Evolutionary conservation across 2,113 vertebrate genomes (phyloP).

Genomic region (Xerus inauris): DNA sequence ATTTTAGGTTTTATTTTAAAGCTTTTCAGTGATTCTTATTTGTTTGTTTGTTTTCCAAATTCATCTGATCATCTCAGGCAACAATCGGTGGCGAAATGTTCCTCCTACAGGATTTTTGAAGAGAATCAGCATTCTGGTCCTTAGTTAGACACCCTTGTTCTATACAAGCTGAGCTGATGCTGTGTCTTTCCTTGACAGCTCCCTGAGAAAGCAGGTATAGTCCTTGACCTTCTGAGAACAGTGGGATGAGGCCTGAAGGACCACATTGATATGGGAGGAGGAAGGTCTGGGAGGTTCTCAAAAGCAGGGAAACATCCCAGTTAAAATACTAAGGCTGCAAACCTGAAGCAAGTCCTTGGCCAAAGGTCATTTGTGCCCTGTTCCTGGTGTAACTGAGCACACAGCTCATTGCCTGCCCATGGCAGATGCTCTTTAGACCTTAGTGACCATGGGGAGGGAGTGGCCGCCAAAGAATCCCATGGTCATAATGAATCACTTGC

Average conservation of each 20-base stretch:
- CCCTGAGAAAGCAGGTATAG: background rate
- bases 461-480: background rate
- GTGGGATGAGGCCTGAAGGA: background rate
- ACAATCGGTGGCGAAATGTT: conserved; percentile 34
- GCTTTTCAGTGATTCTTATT: conserved; percentile 66
- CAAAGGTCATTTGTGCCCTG: background rate
- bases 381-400: background rate
- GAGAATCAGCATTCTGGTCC: background rate
- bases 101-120: background rate
- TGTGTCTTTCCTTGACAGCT: background rate
- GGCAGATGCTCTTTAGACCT: too few species aligned
- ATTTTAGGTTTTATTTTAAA: conserved; percentile 73
- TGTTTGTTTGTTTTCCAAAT: conserved; percentile 68
- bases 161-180: background rate
- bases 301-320: background rate
- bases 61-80: conserved; percentile 24
- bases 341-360: background rate
- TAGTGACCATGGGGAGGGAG: background rate
- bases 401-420: accelerated
- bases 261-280: background rate
- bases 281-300: background rate
- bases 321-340: background rate
- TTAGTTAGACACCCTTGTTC: background rate
- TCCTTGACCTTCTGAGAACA: background rate
- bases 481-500: background rate